Evolutionary conservation across 2,797 vertebrate genomes (phyloP), one percentile per base, ranked within the genome.

Genomic region (Lates japonicus): DNA sequence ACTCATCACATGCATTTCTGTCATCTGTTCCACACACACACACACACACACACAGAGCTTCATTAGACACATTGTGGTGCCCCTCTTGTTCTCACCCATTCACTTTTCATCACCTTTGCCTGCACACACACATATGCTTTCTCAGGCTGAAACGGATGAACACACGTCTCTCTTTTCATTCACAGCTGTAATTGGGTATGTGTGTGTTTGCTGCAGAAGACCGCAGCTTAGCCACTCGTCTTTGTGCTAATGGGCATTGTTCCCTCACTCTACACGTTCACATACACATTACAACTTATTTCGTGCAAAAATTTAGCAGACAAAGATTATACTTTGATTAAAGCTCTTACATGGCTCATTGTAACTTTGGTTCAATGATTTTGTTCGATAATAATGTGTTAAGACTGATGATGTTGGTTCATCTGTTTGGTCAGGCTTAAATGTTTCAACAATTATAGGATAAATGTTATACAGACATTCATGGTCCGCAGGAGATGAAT

Each of bases 211-310:
- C 51, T 58, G 55, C 48, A 33, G 48, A 48, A 70, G 81, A 85
- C 86, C 86, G 79, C 75, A 2, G 58, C 48, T 65, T 59, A 82
- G 86, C 87, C 85, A 88, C 88, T 85, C 86, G 82, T 63, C 77
- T 44, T 42, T 71, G 74, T 82, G 77, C 85, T 90, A 81, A 84
- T 69, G 19, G 37, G 17, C 25, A 78, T 82, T 84, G 73, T 69
- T 84, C 8, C 44, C 33, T 61, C 46, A 16, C 5, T 49, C 41
- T 31, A 46, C 41, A 55, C 60, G 64, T 84, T 31, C 58, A 51
- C 25, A 46, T 25, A 14, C 29, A 61, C 41, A 13, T 44, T 57
- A 51, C 10, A 63, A 20, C 11, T 64, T 16, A 29, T 6, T 58
- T 59, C 39, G 3, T 0, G 9, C 48, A 39, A 64, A 63, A 14